Conservation (phyloP, 1,140 invertebrate species). For the Drosophila sp. region DNA sequence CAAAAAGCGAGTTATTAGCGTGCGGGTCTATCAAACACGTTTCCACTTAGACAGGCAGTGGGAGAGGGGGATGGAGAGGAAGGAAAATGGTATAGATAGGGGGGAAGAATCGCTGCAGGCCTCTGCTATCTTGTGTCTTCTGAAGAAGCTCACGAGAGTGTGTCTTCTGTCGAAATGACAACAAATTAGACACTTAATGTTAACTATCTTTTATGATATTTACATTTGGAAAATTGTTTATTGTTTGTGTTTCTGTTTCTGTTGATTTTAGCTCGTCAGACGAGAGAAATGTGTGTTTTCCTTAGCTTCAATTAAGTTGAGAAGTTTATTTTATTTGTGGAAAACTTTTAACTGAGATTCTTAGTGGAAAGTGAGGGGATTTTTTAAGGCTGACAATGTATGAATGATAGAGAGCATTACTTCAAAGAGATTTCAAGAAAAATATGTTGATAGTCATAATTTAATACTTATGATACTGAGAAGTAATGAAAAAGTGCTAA, state of each 20-base stretch:
- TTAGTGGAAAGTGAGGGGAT: not conserved
- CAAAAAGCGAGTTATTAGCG: conserved; percentile 79
- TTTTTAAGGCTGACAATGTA: not conserved
- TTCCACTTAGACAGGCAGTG: conserved; percentile 33
- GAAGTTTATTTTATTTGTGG: not conserved
- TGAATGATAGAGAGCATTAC: too few species aligned
- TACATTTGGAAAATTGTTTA: conserved; percentile 75
- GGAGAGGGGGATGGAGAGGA: not conserved
- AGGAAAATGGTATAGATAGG: too few species aligned
- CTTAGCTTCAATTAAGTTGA: not conserved
- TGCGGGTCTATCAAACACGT: conserved; percentile 74
- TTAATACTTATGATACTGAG: too few species aligned
- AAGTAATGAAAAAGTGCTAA: too few species aligned
- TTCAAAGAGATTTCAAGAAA: too few species aligned
- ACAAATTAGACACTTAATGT: conserved; percentile 82
- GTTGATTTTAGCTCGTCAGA: not conserved
- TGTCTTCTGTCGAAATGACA: conserved; percentile 73
- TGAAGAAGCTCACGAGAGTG: conserved; percentile 20
- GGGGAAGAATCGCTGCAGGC: conserved; percentile 58
- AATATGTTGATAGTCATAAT: too few species aligned
- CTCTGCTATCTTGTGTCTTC: conserved; percentile 35
- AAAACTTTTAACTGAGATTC: conserved; percentile 10
- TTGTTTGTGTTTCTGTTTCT: conserved; percentile 34
- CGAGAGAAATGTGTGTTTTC: conserved; percentile 19
- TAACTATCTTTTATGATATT: conserved; percentile 82